Base-by-base conservation (phyloP, 2,888 invertebrate genomes). In the Eumacrocentrus americanus region DNA sequence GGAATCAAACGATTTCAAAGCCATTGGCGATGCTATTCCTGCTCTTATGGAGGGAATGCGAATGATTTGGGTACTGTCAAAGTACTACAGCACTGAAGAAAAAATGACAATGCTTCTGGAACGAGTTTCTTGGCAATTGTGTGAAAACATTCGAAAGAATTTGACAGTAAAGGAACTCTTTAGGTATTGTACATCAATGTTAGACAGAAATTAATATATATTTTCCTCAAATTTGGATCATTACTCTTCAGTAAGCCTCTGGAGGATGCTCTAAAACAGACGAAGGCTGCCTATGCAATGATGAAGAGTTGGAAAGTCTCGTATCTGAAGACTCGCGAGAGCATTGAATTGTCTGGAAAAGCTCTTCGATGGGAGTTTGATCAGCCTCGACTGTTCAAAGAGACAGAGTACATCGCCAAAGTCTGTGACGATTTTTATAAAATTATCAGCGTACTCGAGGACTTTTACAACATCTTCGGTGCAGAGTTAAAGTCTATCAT, bases 311-410 rank as follows among this genome's bases (percentile, higher is more conserved):
- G 94, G 93, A 90, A 91, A 72, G 76, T 82, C 0, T 83, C 89
- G 0, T 96, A 95, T 79, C 84, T 89, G 74, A 84, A 89, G 44
- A 92, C 91, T 2, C 84, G 96, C 9, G 86, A 89, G n/a, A 88
- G 88, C 70, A 96, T 96, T 64, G 96, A 96, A 80, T 81, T 88
- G 12, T 91, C 92, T 1, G 94, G 92, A 0, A 91, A 92, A 67
- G 92, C 92, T 22, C 86, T 89, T 3, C 86, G 96, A 7, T 96
- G 96, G 96, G 95, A 96, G 80, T 97, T 96, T 79, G 92, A 95
- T 74, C 89, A 91, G 70, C 87, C 87, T 11, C 84, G 87, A 40
- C 82, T 97, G 25, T 96, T 96, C 79, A 88, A 88, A 1, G 87
- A 88, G 60, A 94, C 95, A 0, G 94, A 95, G 74, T 95, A 95